These are phyloP conservation scores for Palythoa grandis DNA, from an alignment of 92 coral and sea anemone genomes.

Conservation along the genomic window DNA sequence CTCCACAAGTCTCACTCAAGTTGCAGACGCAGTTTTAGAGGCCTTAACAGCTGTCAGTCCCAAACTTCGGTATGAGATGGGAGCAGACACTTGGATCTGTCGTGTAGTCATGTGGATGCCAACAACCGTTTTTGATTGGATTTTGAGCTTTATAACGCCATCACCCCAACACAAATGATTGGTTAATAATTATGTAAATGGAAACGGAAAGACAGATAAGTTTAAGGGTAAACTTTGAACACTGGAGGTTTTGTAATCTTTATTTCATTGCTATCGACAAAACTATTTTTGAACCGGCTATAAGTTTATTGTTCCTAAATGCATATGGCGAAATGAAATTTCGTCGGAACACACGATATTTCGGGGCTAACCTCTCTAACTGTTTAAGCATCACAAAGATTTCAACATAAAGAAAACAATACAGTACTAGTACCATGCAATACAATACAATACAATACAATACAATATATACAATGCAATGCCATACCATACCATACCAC, in stretches of 20 bases:
- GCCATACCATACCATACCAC: too few species aligned
- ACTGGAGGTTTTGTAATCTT: not conserved
- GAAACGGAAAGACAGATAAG: not conserved
- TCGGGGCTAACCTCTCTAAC: too few species aligned
- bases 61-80: conserved; percentile 63
- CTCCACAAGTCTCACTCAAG: conserved; percentile 17
- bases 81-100: conserved; percentile 59
- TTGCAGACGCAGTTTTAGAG: conserved; percentile 57
- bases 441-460: too few species aligned
- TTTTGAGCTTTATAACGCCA: conserved; percentile 31
- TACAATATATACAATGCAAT: too few species aligned
- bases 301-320: too few species aligned
- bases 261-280: not conserved
- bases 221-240: not conserved
- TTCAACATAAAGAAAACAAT: too few species aligned
- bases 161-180: not conserved
- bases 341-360: too few species aligned
- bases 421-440: too few species aligned
- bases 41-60: conserved; percentile 69
- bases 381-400: too few species aligned
- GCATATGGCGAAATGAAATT: too few species aligned
- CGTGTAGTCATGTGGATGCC: conserved; percentile 34
- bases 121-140: conserved; percentile 28
- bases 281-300: too few species aligned
- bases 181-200: not conserved